phyloP scores from a whole-genome alignment of 2,888 invertebrate genomes.

The Diplazon laetatorius region DNA sequence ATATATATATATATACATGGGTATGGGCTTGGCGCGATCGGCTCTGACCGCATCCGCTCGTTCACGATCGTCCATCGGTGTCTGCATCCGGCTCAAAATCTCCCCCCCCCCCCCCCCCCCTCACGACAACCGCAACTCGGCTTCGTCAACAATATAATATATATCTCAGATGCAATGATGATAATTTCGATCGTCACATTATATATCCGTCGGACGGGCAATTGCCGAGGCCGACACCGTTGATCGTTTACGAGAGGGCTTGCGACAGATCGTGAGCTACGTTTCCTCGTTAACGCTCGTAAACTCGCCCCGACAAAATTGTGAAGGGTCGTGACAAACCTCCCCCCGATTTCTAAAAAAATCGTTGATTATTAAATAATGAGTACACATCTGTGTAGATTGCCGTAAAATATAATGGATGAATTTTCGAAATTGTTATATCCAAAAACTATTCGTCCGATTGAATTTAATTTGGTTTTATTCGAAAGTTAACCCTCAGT shows the following conservation, averaged over 20 bases:
- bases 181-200: slow-evolving; percentile 11
- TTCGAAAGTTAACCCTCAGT: too few species aligned
- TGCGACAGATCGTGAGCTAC: neutral
- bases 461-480: too few species aligned
- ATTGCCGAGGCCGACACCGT: slow-evolving; percentile 13
- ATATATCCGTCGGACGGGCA: slow-evolving; percentile 41
- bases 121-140: slow-evolving; percentile 50
- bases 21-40: slow-evolving; percentile 11
- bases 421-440: too few species aligned
- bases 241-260: too few species aligned
- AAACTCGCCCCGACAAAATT: too few species aligned
- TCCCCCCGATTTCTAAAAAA: too few species aligned
- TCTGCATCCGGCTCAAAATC: slow-evolving; percentile 56
- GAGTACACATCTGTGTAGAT: too few species aligned
- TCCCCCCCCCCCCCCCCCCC: slow-evolving; percentile 22
- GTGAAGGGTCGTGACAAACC: too few species aligned
- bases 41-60: slow-evolving; percentile 58
- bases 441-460: too few species aligned
- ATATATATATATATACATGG: too few species aligned
- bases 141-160: slow-evolving; percentile 48
- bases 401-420: too few species aligned
- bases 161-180: slow-evolving; percentile 37
- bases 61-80: slow-evolving; percentile 21
- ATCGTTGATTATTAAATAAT: too few species aligned
- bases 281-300: neutral